Percentiles rank a stretch among this genome's conserved stretches.
Evolutionary conservation across 2,797 vertebrate species (phyloP).

Genomic region (Sternotherus odoratus): DNA sequence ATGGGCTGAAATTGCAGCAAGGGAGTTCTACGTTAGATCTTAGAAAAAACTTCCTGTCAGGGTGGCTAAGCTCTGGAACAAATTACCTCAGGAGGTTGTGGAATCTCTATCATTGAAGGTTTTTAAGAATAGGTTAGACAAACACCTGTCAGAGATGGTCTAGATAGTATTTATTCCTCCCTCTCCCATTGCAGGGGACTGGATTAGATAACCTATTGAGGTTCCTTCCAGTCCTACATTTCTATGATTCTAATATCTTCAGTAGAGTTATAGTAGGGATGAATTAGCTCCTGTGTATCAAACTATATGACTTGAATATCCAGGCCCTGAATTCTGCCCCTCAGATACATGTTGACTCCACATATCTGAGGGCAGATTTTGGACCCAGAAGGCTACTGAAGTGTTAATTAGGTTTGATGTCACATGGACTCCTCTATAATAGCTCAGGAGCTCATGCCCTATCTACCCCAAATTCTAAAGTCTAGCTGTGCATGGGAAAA

Average conservation of each 20-base stretch:
- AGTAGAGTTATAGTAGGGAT: not conserved
- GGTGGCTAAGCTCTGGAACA: not conserved
- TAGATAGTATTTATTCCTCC: too few relatives aligned
- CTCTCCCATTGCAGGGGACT: not conserved
- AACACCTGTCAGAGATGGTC: not conserved
- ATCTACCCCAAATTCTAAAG: not conserved
- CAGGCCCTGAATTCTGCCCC: not conserved
- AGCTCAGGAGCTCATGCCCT: not conserved
- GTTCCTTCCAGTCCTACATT: not conserved
- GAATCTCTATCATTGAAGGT: not conserved
- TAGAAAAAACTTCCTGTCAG: not conserved
- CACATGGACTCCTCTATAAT: not conserved
- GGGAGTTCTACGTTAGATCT: not conserved
- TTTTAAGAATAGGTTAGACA: not conserved
- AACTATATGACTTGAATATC: not conserved
- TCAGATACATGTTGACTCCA: not conserved
- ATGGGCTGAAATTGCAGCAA: not conserved
- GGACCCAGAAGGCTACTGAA: not conserved
- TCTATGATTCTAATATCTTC: not conserved
- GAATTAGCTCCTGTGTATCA: not conserved
- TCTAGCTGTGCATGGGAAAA: not conserved
- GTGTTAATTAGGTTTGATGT: fast-evolving
- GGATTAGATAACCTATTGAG: not conserved
- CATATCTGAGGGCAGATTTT: not conserved
- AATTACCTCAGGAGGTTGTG: not conserved